Evolutionary conservation across 2,113 vertebrate species (phyloP).

Genomic region (Athene noctua): DNA sequence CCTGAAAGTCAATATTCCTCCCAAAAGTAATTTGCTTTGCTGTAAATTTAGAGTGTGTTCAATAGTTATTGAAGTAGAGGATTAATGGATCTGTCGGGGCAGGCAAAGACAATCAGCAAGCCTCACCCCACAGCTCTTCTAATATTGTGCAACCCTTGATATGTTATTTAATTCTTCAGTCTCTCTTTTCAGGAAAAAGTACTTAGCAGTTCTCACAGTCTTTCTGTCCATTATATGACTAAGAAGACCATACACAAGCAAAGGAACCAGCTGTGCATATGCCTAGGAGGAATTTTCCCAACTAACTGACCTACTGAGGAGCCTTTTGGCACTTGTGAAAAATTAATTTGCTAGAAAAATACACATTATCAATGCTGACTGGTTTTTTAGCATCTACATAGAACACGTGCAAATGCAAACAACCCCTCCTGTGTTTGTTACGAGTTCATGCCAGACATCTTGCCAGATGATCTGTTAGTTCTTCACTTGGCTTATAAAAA

Average conservation of each 20-base stretch:
- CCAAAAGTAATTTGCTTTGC: not conserved
- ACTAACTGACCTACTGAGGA: not conserved
- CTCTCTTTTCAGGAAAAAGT: not conserved
- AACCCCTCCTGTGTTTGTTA: not conserved
- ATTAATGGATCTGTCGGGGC: not conserved
- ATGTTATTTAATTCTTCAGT: not conserved
- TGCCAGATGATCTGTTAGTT: not conserved
- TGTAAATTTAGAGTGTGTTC: slow-evolving; percentile 13
- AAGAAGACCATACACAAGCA: not conserved
- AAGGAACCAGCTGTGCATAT: not conserved
- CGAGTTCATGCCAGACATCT: not conserved
- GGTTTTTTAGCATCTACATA: not conserved
- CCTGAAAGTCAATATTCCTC: slow-evolving; percentile 1
- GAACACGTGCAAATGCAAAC: not conserved
- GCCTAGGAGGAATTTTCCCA: not conserved
- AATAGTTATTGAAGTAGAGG: not conserved
- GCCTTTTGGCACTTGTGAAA: not conserved
- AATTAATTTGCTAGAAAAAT: not conserved
- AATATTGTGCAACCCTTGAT: not conserved
- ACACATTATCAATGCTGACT: not conserved
- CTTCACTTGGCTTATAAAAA: not conserved
- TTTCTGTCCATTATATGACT: not conserved
- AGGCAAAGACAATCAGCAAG: not conserved
- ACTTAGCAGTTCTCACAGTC: not conserved
- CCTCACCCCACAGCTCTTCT: not conserved